These are phyloP conservation scores for Diploscapter pachys DNA, from an alignment of 1,140 invertebrate genomes.

Conservation along the genomic window DNA sequence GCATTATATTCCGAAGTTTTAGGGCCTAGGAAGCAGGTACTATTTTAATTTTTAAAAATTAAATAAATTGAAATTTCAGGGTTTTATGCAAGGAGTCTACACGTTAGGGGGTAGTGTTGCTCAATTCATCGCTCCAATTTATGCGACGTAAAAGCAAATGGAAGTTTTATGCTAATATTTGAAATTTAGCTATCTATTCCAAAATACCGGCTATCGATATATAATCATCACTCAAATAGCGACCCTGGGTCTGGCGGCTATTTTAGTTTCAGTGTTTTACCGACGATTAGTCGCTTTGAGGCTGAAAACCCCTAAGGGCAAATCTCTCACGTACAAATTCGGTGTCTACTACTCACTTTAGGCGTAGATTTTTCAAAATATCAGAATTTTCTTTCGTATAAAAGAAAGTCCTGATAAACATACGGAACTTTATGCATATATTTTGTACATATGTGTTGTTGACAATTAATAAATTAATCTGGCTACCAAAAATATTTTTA, in stretches of 20 bases:
- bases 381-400: too few relatives aligned
- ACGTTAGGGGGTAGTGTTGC: slow-evolving; percentile 31
- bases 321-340: too few relatives aligned
- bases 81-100: slow-evolving; percentile 40
- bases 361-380: too few relatives aligned
- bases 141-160: slow-evolving; percentile 23
- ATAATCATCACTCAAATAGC: slow-evolving; percentile 16
- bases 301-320: slow-evolving; percentile 3
- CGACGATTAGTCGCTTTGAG: slow-evolving; percentile 31
- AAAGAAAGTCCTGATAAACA: too few relatives aligned
- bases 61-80: slow-evolving; percentile 11
- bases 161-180: background rate
- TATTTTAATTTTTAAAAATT: background rate
- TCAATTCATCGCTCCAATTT: slow-evolving; percentile 25
- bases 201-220: slow-evolving; percentile 22
- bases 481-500: too few relatives aligned
- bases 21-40: slow-evolving; percentile 23
- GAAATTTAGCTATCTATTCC: slow-evolving; percentile 26
- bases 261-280: slow-evolving; percentile 22
- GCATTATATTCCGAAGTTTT: slow-evolving; percentile 40
- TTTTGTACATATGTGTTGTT: too few relatives aligned
- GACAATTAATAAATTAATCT: too few relatives aligned
- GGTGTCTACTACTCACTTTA: too few relatives aligned
- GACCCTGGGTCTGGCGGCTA: slow-evolving; percentile 17
- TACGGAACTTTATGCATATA: too few relatives aligned